Conservation (phyloP, 2,797 vertebrate genomes). For the Rhynchonycteris naso region DNA sequence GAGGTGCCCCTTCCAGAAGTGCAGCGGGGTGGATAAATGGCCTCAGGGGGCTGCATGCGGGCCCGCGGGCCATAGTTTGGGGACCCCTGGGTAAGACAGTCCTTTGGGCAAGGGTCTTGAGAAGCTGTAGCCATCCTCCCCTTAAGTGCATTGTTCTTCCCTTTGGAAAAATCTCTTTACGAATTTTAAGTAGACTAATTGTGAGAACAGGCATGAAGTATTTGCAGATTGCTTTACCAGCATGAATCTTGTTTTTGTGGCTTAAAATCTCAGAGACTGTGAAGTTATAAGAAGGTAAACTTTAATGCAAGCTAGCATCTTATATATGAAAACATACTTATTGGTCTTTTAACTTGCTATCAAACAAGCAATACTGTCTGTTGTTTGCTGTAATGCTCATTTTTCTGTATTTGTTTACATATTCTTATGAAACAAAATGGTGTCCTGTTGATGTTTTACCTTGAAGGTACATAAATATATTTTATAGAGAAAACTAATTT, state of each 20-base stretch:
- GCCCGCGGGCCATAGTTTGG: too few relatives aligned
- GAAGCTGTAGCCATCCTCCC: neutral
- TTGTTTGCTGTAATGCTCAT: slow-evolving; percentile 56
- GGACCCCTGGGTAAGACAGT: neutral
- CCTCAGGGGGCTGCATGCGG: too few relatives aligned
- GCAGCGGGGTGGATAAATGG: too few relatives aligned
- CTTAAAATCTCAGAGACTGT: slow-evolving; percentile 50
- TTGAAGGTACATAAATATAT: slow-evolving; percentile 52
- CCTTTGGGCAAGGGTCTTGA: neutral
- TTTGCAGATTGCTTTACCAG: slow-evolving; percentile 33
- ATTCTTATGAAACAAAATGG: slow-evolving; percentile 53
- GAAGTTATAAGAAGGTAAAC: slow-evolving; percentile 40
- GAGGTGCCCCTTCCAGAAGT: too few relatives aligned
- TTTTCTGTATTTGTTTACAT: slow-evolving; percentile 71
- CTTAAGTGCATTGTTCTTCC: neutral
- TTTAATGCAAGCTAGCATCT: slow-evolving; percentile 20
- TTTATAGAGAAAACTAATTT: slow-evolving; percentile 34
- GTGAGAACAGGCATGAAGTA: neutral
- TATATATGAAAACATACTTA: neutral
- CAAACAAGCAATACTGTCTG: slow-evolving; percentile 36
- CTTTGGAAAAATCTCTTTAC: neutral
- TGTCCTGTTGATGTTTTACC: slow-evolving; percentile 46
- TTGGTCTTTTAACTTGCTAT: slow-evolving; percentile 51
- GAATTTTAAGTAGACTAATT: slow-evolving; percentile 8
- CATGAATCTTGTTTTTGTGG: slow-evolving; percentile 37